Base-by-base conservation (phyloP, 2,797 vertebrate species). In the Cyprinella venusta region DNA sequence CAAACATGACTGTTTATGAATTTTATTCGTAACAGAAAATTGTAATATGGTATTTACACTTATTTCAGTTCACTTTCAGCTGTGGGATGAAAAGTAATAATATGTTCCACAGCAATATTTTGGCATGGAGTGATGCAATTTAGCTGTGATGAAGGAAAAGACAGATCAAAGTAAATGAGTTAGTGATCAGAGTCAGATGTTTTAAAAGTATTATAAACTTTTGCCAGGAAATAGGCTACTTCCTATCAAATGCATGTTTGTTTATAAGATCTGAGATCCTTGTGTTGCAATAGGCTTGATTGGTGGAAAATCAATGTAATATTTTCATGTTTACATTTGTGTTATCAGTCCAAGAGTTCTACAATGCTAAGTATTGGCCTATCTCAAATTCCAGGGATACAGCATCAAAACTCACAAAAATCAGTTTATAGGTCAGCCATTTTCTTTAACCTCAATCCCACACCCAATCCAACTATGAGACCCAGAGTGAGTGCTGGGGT, bases 161-260 rank as follows among this genome's bases (percentile, higher is more conserved):
- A 65, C 70, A 52, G 59, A 81, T 65, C 42, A 54, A 75, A 75
- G 59, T 30, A 10, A 67, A 74, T 52, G n/a, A 64, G 48, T 67
- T 75, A 40, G 6, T 64, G 59, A 65, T 54, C 33, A 82, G 21
- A 82, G 61, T 75, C 80, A 82, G 70, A 75, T 82, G 80, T 75
- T 52, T 52, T 64, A 5, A 54, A 64, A 50, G 24, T 18, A 63
- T 24, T 3, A 76, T 74, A 8, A 33, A 33, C 21, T 42, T 79
- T 79, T 69, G 50, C 65, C 65, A 72, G 68, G 8, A 45, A 80
- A 80, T 21, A 56, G 54, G 54, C 59, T 30, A 61, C 52, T 61
- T 79, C 15, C 33, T 79, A 48, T 71, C 15, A 61, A 70, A 81
- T 63, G 19, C 24, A 61, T 45, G 68, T 36, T 26, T 4, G 8